Conservation (phyloP, 2,113 vertebrate species). For the Petroica traversi region DNA sequence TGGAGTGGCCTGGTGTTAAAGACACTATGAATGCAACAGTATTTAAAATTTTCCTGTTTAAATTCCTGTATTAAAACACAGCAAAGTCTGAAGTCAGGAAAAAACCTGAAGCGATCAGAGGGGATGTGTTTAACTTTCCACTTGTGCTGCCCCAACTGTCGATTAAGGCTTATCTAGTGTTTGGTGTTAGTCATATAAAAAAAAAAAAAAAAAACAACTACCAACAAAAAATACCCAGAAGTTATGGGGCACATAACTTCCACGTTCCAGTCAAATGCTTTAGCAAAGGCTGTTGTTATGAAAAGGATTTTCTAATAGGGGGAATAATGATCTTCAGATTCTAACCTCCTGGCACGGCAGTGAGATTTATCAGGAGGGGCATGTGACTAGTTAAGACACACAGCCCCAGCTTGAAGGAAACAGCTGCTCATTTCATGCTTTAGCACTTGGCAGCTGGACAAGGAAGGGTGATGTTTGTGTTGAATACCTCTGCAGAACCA, state of each 20-base stretch:
- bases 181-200: background rate
- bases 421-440: conserved; percentile 78
- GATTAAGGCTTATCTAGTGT: conserved; percentile 51
- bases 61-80: background rate
- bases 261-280: conserved; percentile 18
- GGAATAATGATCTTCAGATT: conserved; percentile 73
- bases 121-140: conserved; percentile 53
- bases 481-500: conserved; percentile 59
- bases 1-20: background rate
- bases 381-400: conserved; percentile 82
- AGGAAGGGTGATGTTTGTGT: conserved; percentile 73
- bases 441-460: conserved; percentile 77
- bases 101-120: background rate
- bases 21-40: accelerated
- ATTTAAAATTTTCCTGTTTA: background rate
- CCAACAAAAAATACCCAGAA: background rate
- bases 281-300: conserved; percentile 28
- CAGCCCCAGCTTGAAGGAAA: conserved; percentile 74
- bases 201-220: background rate
- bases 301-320: conserved; percentile 61
- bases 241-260: background rate
- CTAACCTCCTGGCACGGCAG: conserved; percentile 76
- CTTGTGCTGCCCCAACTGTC: conserved; percentile 35
- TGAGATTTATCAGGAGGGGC: conserved; percentile 77
- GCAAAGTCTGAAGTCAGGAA: background rate